A percentile compares a stretch with the other conserved stretches of the same genome.
Conservation (phyloP, 2,113 vertebrate species). For the Indicator indicator region DNA sequence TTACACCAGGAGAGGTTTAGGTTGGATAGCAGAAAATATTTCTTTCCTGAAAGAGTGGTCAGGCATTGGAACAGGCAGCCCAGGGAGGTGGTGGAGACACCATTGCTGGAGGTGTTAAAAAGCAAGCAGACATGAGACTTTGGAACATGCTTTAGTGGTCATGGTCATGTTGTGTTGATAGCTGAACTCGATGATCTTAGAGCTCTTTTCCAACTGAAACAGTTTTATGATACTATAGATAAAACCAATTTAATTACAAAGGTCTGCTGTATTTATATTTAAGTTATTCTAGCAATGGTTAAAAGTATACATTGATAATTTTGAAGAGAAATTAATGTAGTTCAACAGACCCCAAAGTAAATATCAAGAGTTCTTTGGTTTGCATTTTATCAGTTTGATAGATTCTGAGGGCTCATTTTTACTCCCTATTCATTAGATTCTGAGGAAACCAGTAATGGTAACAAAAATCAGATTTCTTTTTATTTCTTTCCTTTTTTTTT, state of each 20-base stretch:
- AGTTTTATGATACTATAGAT: too few relatives aligned
- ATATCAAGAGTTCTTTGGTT: neutral
- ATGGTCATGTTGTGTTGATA: too few relatives aligned
- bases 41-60: too few relatives aligned
- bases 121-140: too few relatives aligned
- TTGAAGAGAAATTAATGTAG: neutral
- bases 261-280: neutral
- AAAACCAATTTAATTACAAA: neutral
- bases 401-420: neutral
- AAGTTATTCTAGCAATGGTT: neutral
- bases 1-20: too few relatives aligned
- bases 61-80: too few relatives aligned
- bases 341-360: neutral
- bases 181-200: too few relatives aligned
- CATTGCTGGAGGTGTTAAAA: too few relatives aligned
- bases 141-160: too few relatives aligned
- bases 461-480: neutral
- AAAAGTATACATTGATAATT: neutral
- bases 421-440: neutral
- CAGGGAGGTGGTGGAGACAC: too few relatives aligned
- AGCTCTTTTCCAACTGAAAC: too few relatives aligned
- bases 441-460: neutral
- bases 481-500: neutral
- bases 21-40: too few relatives aligned
- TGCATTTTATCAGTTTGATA: conserved; percentile 16